Base-by-base conservation (phyloP, 2,113 vertebrate species). In the Orcinus orca region DNA sequence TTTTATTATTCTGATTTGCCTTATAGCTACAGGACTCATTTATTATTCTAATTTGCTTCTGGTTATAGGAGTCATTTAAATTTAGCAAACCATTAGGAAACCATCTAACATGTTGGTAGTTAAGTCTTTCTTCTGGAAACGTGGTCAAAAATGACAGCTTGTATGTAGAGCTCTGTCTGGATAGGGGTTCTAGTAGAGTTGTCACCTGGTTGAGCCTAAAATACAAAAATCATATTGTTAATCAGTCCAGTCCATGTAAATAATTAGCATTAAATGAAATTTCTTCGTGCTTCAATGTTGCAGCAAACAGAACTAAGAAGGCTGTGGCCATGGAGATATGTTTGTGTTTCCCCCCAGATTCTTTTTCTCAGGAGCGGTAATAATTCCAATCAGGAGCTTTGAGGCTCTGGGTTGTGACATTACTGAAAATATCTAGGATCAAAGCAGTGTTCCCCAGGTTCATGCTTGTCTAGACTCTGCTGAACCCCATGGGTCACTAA, bases 101-200 rank as follows among this genome's bases (percentile, higher is more conserved):
- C 21, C 67, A 65, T 26, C 63, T 50, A 65, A 53, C 47, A n/a
- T 21, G n/a, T 63, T 90, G 88, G 47, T 87, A 81, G 9, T 98
- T 71, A 99, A 76, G 96, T 95, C 33, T 98, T 99, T 97, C 98
- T 98, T 97, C 99, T 98, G 96, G 98, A 96, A 84, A 98, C 70
- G 90, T 99, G 99, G 98, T 99, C 99, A 53, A 98, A 99, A 98
- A 99, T 98, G 95, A 99, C 99, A 83, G 97, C 98, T 36, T 99
- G 99, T 65, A 97, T 36, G 97, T 99, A 99, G 97, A 99, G 98
- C 14, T 98, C 96, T 1, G 99, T 99, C 95, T 98, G 97, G 18
- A 99, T 96, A 31, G 98, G 81, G 0, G 58, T 99, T 97, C 99
- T 98, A 13, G 88, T 98, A 11, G 99, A 99, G 98, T 98, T 98